Evolutionary conservation across 2,797 vertebrate genomes (phyloP), one percentile per base, ranked within the genome.

Genomic region (Cryptoblepharus egeriae): DNA sequence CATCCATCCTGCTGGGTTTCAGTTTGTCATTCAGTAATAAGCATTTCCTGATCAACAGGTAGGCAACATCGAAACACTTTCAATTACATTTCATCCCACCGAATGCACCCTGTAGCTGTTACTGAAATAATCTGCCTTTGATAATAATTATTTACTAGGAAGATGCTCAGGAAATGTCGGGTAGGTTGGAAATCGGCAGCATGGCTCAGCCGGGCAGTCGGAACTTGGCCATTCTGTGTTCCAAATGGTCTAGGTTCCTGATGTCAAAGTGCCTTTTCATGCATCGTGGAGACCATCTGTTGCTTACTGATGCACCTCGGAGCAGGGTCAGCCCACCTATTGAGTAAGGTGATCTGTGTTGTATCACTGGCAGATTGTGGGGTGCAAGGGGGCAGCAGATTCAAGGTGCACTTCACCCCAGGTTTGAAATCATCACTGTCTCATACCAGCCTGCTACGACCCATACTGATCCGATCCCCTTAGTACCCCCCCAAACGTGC

Each of bases 31-130:
- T 67, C 68, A 58, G 26, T 67, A 85, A 77, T 72, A 72, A 72
- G 58, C 67, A 77, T 71, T 61, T 83, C 67, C 32, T 55, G 67
- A 71, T 49, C 81, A 83, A 83, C 81, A 83, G 74, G 75, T 71
- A 63, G 67, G 45, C 67, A 83, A 63, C 52, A 71, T 55, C 52
- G 30, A 58, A 61, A 42, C 58, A 39, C 49, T 83, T 83, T 64
- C 74, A 55, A 77, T 83, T 83, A 72, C 68, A 42, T 26, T 45
- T 39, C 55, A n/a, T 77, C 69, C 69, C 30, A 22, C 69, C 30
- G 63, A 28, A 16, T 2, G 24, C 58, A 55, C 45, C n/a, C 68
- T 57, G 75, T 24, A 64, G 75, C 28, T 57, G 37, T n/a, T 26
- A 20, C 45, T 71, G 75, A 77, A 57, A 83, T 83, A 28, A 77